phyloP scores from a whole-genome alignment of 2,113 vertebrate species.

The Burhinus oedicnemus region DNA sequence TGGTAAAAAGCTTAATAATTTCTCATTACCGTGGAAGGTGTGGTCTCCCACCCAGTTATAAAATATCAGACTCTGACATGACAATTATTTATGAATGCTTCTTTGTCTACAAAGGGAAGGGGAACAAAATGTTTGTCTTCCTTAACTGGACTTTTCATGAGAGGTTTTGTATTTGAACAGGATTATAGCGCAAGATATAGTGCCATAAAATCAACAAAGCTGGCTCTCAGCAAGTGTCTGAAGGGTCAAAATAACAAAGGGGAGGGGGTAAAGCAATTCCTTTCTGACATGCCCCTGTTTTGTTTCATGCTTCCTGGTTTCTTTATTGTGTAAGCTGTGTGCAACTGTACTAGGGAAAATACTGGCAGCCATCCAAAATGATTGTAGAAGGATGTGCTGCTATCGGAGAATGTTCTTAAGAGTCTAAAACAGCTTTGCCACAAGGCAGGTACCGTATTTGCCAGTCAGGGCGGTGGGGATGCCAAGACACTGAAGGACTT shows the following conservation, averaged over 20 bases:
- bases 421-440: background rate
- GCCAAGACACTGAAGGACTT: background rate
- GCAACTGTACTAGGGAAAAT: background rate
- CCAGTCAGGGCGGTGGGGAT: background rate
- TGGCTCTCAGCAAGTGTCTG: background rate
- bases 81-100: background rate
- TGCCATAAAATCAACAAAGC: background rate
- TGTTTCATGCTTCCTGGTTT: background rate
- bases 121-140: background rate
- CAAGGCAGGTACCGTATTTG: background rate
- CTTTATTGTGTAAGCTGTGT: background rate
- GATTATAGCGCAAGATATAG: accelerated
- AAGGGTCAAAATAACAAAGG: background rate
- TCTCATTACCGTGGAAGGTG: accelerated
- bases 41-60: background rate
- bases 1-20: background rate
- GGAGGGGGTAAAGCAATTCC: background rate
- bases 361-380: background rate
- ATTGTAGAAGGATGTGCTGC: background rate
- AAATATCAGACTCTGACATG: background rate
- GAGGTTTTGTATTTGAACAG: background rate
- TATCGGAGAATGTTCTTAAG: background rate
- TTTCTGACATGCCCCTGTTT: background rate
- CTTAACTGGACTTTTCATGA: background rate
- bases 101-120: background rate